Percentiles rank a stretch among this genome's conserved stretches.
Conservation (phyloP, 2,797 vertebrate genomes). For the Rhinichthys osculus region DNA sequence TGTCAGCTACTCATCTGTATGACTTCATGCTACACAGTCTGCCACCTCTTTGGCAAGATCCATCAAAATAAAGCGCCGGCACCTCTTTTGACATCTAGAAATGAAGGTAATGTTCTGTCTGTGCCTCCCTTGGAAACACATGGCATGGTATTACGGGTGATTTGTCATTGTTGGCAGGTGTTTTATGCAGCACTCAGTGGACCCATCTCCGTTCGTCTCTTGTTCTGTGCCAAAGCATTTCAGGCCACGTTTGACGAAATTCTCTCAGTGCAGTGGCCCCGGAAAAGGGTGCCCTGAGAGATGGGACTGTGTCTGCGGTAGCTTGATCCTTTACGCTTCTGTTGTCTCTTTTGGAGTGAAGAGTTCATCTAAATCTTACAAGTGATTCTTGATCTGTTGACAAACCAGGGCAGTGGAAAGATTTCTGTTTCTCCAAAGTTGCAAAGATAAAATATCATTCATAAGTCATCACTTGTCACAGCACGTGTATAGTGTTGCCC, state of each 20-base stretch:
- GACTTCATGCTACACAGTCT: constrained; percentile 45
- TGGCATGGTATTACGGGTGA: constrained; percentile 74
- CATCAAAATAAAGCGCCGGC: constrained; percentile 56
- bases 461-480: background rate
- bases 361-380: background rate
- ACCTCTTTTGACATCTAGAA: constrained; percentile 56
- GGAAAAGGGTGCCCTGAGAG: constrained; percentile 50
- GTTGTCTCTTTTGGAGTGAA: background rate
- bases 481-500: background rate
- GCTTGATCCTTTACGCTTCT: constrained; percentile 2
- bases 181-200: constrained; percentile 73
- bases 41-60: constrained; percentile 49
- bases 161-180: constrained; percentile 76
- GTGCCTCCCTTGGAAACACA: constrained; percentile 56
- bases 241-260: constrained; percentile 63
- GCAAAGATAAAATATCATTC: background rate
- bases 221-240: constrained; percentile 57
- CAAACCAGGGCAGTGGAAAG: background rate
- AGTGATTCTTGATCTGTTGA: background rate
- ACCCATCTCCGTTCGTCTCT: constrained; percentile 45
- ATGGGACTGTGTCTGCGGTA: constrained; percentile 28
- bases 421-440: background rate
- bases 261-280: constrained; percentile 58
- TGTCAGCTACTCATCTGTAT: constrained; percentile 45
- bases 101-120: constrained; percentile 65